Base-by-base conservation (phyloP, 2,888 invertebrate species). In the Antheraea yamamai region DNA sequence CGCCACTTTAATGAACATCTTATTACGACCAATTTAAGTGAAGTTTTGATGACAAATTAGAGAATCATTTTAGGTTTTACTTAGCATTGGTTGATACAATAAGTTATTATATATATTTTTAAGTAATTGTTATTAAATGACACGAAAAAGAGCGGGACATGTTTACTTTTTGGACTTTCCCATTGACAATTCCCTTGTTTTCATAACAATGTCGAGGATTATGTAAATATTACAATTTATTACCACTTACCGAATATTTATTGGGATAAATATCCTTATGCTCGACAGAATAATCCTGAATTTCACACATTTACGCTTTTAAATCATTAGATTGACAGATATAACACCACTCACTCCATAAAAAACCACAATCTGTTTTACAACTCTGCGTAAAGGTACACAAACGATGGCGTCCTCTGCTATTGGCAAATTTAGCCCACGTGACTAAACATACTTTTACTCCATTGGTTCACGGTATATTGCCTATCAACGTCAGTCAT, bases 241-340 rank as follows among this genome's bases (percentile, higher is more conserved):
- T 73, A 79, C 76, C 76, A 96, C 97, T 96, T 94, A 97, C 97
- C 95, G 96, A 95, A 95, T 96, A 96, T 95, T 96, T 96, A 95
- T 95, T 95, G 83, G 93, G 88, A 91, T 95, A 95, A 92, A 96
- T 96, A 95, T 96, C 95, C 94, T 95, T 95, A 94, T 96, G 96
- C 95, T 96, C 95, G 89, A 95, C 91, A 84, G 96, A 95, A 95
- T 95, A 96, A 95, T 96, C 96, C 95, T 96, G 95, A 93, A 96
- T 95, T 95, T 97, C 96, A 94, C 96, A 96, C 96, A 96, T 96
- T 93, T 95, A 95, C 91, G 93, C 79, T 88, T 90, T 91, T 93
- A 93, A 88, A 88, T 91, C 93, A 93, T 93, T 87, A 92, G 88
- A 93, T 92, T 93, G 93, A 92, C 93, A 94, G 91, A 92, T 92